Evolutionary conservation across 2,797 vertebrate genomes (phyloP).

Genomic region (Rhynchonycteris naso): DNA sequence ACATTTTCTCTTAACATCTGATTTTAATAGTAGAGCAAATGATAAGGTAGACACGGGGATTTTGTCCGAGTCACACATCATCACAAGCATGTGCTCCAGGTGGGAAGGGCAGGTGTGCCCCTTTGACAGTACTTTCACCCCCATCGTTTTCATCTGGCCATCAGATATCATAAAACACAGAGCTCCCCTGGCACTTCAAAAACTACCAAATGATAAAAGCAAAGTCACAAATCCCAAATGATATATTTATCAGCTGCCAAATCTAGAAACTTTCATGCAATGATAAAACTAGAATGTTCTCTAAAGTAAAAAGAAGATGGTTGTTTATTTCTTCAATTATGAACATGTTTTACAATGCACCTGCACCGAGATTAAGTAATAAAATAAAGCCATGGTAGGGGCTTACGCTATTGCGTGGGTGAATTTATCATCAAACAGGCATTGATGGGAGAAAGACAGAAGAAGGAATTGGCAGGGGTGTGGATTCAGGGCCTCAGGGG

Average conservation of each 20-base stretch:
- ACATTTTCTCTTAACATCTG: background rate
- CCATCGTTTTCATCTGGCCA: conserved; percentile 71
- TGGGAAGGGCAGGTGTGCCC: conserved; percentile 46
- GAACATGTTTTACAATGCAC: background rate
- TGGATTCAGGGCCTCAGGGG: background rate
- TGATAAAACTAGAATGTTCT: background rate
- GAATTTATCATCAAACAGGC: background rate
- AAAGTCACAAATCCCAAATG: conserved; percentile 28
- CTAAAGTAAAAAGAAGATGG: background rate
- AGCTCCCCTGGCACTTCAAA: conserved; percentile 39
- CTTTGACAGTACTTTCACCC: conserved; percentile 71
- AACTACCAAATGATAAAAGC: conserved; percentile 32
- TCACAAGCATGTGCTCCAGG: conserved; percentile 60
- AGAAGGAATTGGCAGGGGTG: background rate
- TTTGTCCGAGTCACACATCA: conserved; percentile 72
- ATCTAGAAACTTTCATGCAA: conserved; percentile 40
- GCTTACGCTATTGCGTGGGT: background rate
- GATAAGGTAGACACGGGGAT: conserved; percentile 65
- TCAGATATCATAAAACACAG: conserved; percentile 68
- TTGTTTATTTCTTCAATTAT: conserved; percentile 13
- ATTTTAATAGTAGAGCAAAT: conserved; percentile 77
- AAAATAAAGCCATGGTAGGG: background rate
- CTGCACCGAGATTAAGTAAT: background rate
- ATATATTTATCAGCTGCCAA: background rate
- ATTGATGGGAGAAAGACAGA: background rate